Base-by-base conservation (phyloP, 2,888 invertebrate genomes). In the Pyralis farinalis region DNA sequence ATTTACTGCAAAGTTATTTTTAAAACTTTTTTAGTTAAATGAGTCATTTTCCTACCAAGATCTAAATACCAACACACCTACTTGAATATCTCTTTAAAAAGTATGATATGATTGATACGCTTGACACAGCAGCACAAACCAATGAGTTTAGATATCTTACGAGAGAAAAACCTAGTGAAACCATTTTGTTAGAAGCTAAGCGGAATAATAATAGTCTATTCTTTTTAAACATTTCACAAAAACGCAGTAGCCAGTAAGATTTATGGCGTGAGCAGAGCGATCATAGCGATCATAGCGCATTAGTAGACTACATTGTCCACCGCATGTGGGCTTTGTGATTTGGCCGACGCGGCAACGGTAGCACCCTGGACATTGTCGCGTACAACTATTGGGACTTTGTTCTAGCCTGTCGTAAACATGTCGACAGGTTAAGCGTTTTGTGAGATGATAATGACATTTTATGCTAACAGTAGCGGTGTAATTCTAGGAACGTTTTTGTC, bases 231-330 rank as follows among this genome's bases (percentile, higher is more conserved):
- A 39, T 34, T 39, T 43, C 38, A 64, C 53, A 76, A 79, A 77
- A 77, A 78, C 62, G 47, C 69, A 63, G 70, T 62, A 71, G 68
- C 70, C 51, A 38, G 47, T 42, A 63, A 81, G 85, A 88, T 88
- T 88, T 88, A 88, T 83, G 86, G 70, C 71, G 61, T 56, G 60
- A 71, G 64, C 60, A 70, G 65, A 66, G 56, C 73, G 84, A 88
- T 88, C 87, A 88, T 65, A 66, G 56, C 73, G 84, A 88, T 88
- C 87, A 88, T 86, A 78, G 76, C 70, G 67, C 86, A 88, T 88
- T 86, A 88, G 87, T 81, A 84, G 63, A 49, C 38, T 45, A 56
- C 64, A 71, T 86, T 87, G 84, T 87, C 67, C 83, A 47, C 83
- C 55, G 63, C 78, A 75, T 82, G 87, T 64, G 74, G 69, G 51